Percentiles rank a stretch among this genome's conserved stretches.
phyloP scores from a whole-genome alignment of 2,888 invertebrate species.

The Bimastos eiseni region DNA sequence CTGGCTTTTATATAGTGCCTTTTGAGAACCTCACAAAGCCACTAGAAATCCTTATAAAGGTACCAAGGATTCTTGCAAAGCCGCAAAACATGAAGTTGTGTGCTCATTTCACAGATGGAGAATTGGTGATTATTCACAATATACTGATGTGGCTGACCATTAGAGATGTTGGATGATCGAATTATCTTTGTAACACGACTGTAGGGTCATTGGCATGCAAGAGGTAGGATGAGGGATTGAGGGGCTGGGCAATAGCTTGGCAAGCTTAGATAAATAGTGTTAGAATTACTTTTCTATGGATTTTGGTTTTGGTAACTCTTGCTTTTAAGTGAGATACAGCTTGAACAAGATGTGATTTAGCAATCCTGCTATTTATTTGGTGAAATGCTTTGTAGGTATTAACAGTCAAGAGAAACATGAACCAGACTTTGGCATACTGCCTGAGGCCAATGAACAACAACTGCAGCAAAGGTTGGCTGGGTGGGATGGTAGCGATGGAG shows the following conservation, averaged over 20 bases:
- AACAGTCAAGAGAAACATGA: slow-evolving; percentile 13
- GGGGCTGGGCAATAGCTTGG: not conserved
- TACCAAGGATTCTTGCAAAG: too few relatives aligned
- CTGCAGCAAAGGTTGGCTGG: not conserved
- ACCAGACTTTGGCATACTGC: not conserved
- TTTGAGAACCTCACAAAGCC: not conserved
- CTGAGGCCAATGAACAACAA: not conserved
- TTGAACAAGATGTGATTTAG: not conserved
- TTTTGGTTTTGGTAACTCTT: not conserved
- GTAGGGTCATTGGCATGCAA: not conserved
- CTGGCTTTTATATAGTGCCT: not conserved
- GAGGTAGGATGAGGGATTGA: too few relatives aligned
- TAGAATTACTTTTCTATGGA: not conserved
- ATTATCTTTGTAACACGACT: not conserved
- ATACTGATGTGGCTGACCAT: too few relatives aligned
- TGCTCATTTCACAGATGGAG: not conserved
- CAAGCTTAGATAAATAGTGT: not conserved
- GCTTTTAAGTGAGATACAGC: not conserved
- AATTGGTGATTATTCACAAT: not conserved
- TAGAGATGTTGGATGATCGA: not conserved
- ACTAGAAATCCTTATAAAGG: not conserved
- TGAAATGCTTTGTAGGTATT: not conserved
- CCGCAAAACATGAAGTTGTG: not conserved
- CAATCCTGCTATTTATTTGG: not conserved
- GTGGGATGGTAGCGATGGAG: not conserved